A percentile compares a stretch with the other conserved stretches of the same genome.
Conservation (phyloP, 2,113 vertebrate species). For the Elaphurus davidianus region DNA sequence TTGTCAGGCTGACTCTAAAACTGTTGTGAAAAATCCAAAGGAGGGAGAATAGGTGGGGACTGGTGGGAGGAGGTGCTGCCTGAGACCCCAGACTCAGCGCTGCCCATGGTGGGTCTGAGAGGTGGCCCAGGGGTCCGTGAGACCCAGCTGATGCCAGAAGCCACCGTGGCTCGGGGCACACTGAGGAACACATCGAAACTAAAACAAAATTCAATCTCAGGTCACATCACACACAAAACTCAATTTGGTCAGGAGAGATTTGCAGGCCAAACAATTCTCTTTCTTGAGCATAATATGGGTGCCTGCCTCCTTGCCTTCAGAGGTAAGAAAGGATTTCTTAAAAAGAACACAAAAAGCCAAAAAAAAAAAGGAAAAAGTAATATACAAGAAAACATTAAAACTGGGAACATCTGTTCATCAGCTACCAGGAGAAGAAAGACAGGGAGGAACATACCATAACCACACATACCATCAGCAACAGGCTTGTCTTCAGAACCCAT, state of each 20-base stretch:
- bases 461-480: neutral
- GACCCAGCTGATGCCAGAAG: neutral
- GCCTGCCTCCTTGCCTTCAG: neutral
- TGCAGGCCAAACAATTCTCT: neutral
- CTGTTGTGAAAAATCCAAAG: neutral
- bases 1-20: neutral
- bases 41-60: neutral
- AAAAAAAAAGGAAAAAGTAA: neutral
- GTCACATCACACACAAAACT: neutral
- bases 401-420: neutral
- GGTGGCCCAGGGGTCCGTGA: neutral
- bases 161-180: neutral
- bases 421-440: neutral
- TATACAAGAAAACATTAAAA: neutral
- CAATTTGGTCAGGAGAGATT: neutral
- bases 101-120: neutral
- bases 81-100: neutral
- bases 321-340: neutral
- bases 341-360: neutral
- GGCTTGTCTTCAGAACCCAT: neutral
- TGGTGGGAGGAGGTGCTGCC: neutral
- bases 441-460: neutral
- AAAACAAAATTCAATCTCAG: neutral
- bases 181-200: neutral
- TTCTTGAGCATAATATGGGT: neutral